phyloP scores from a whole-genome alignment of 2,888 invertebrate genomes.

The Drosophila suboccidentalis region DNA sequence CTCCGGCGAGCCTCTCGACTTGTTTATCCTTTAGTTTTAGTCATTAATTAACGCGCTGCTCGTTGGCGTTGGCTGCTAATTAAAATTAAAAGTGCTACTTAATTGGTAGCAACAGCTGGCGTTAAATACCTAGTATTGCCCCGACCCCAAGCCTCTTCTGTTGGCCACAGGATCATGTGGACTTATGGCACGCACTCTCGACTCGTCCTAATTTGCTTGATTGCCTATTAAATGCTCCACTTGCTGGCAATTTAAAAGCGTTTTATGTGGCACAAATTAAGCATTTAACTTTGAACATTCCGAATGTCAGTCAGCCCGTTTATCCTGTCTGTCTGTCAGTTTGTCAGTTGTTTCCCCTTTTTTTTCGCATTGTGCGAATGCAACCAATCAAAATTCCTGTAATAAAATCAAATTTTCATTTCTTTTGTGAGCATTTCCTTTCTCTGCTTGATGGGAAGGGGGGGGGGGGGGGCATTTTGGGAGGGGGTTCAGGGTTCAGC shows the following conservation, averaged over 20 bases:
- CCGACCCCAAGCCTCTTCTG: neutral
- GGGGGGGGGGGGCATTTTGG: neutral
- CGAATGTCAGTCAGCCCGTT: neutral
- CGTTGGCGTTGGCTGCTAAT: slow-evolving; percentile 60
- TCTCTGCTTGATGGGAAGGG: slow-evolving; percentile 3
- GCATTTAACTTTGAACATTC: slow-evolving; percentile 38
- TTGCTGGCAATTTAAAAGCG: slow-evolving; percentile 43
- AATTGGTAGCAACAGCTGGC: slow-evolving; percentile 70
- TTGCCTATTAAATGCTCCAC: slow-evolving; percentile 51
- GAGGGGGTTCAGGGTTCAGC: neutral
- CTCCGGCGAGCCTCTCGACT: slow-evolving; percentile 28
- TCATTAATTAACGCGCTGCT: slow-evolving; percentile 70
- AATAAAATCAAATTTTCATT: slow-evolving; percentile 80
- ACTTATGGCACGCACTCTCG: slow-evolving; percentile 23
- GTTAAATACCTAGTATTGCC: slow-evolving; percentile 10
- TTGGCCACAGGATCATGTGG: slow-evolving; percentile 4
- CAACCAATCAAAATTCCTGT: slow-evolving; percentile 80
- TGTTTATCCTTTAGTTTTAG: slow-evolving; percentile 59
- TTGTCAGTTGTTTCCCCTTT: neutral
- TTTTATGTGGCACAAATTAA: slow-evolving; percentile 52
- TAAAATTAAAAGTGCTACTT: slow-evolving; percentile 74
- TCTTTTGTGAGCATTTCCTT: slow-evolving; percentile 67
- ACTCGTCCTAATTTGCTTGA: slow-evolving; percentile 46
- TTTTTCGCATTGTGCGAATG: slow-evolving; percentile 57
- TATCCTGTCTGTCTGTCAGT: neutral